Base-by-base conservation (phyloP, 2,888 invertebrate species). In the Linnaemya tessellans region DNA sequence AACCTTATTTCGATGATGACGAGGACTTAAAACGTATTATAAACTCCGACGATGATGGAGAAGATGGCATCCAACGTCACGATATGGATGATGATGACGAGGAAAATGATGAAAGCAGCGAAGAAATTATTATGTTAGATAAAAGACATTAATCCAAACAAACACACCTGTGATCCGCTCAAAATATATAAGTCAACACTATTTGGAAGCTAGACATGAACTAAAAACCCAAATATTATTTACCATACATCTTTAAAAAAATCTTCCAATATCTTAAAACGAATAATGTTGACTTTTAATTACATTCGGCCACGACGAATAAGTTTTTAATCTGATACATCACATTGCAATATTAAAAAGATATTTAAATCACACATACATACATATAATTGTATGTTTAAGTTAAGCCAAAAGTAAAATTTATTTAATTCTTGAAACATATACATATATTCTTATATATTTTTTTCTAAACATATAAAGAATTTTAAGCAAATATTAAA, bases 1-100 rank as follows among this genome's bases (percentile, higher is more conserved):
- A 91, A 89, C 96, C 96, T 0, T 96, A 96, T 90, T 96, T 94
- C 88, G 96, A 96, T 87, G 95, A 90, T 7, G 95, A 96, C 58
- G 80, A 68, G 1, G 94, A 95, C 20, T 94, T 94, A 0, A 93
- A 94, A 0, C 93, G 94, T 0, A 84, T 74, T n/a, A 71, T 78
- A 25, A 88, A 89, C 54, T 89, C 90, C 22, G 90, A 87, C 51
- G 91, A 91, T 67, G 91, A 90, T 0, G 88, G 89, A 62, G 89
- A 88, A 71, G 90, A 90, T 79, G 80, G 75, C 4, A 80, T 84
- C 9, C 73, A 79, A 74, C 73, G 68, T 4, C 78, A 91, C 38
- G 90, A 90, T 74, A 88, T 86, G 64, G 89, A 87, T 62, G 90
- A 91, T 43, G 90, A 90, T 56, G 89, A 90, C 70, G 90, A 89